Conservation (phyloP, 2,113 vertebrate species). For the Cyphomyrus discorhynchus region DNA sequence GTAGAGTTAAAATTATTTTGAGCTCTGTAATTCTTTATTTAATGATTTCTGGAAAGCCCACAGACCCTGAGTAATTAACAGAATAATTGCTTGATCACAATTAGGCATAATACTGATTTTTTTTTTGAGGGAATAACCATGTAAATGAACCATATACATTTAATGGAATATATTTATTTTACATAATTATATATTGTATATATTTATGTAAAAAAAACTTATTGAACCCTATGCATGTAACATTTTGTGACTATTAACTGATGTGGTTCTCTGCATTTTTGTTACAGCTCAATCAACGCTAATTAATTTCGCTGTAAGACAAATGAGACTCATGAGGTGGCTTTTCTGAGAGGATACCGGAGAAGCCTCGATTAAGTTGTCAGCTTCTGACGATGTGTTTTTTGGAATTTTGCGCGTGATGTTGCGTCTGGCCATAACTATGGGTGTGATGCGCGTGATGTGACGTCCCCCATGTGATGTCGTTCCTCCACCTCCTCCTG, state of each 20-base stretch:
- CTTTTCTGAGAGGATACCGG: not conserved
- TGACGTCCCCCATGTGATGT: not conserved
- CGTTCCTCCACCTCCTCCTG: not conserved
- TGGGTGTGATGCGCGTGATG: not conserved
- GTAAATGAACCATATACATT: not conserved
- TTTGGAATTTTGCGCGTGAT: not conserved
- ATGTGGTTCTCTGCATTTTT: not conserved
- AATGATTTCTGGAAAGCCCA: not conserved
- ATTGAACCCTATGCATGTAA: not conserved
- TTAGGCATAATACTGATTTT: not conserved
- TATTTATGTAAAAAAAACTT: not conserved
- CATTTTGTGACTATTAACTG: not conserved
- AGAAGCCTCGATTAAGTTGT: not conserved
- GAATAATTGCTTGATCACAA: not conserved
- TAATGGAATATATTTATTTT: not conserved
- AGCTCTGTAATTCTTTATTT: not conserved
- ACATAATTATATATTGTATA: not conserved
- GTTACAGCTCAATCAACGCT: not conserved
- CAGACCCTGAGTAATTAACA: not conserved
- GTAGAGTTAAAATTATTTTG: not conserved
- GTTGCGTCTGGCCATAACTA: not conserved
- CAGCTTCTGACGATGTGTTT: not conserved
- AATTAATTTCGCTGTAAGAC: not conserved
- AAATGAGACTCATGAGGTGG: not conserved
- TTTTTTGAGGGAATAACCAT: slow-evolving; percentile 5